Evolutionary conservation across 2,797 vertebrate genomes (phyloP).

Genomic region (Sitta carolinensis): DNA sequence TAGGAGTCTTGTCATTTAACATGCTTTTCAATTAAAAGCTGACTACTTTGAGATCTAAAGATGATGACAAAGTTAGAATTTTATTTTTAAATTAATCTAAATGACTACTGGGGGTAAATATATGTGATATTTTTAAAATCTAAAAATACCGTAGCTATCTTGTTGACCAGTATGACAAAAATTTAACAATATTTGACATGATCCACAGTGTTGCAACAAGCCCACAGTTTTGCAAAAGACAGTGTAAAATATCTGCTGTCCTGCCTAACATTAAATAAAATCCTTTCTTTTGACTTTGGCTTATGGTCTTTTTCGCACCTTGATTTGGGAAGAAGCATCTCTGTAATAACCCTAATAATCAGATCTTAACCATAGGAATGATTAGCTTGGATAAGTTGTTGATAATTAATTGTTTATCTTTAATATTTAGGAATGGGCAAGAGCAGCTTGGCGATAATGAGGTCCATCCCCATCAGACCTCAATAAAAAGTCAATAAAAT

Average conservation of each 20-base stretch:
- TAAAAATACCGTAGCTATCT: background rate
- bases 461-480: background rate
- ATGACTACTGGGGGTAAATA: background rate
- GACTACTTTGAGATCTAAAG: background rate
- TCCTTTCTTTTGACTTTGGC: background rate
- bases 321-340: background rate
- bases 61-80: background rate
- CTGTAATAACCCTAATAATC: background rate
- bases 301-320: background rate
- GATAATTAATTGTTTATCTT: background rate
- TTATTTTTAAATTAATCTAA: background rate
- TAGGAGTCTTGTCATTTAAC: background rate
- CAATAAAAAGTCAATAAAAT: background rate
- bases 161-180: background rate
- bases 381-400: background rate
- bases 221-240: background rate
- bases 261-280: background rate
- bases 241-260: background rate
- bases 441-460: background rate
- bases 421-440: background rate
- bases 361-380: background rate
- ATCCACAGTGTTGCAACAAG: background rate
- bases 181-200: background rate
- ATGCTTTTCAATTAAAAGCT: background rate
- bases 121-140: background rate